Conservation (phyloP, 2,797 vertebrate genomes). For the Denticeps clupeoides region DNA sequence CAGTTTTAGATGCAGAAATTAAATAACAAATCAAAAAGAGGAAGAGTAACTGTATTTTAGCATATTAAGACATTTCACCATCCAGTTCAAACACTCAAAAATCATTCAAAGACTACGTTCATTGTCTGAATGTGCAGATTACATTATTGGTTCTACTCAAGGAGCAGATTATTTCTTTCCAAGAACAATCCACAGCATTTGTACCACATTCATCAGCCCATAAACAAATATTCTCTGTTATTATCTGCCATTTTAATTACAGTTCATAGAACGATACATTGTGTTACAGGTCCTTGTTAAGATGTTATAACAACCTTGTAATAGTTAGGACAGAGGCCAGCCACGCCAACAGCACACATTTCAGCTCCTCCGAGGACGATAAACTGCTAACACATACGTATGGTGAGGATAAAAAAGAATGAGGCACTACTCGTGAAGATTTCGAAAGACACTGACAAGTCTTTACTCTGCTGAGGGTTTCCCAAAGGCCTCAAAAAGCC, state of each 20-base stretch:
- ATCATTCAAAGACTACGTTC: too few species aligned
- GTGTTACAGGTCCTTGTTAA: background rate
- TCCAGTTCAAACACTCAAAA: too few species aligned
- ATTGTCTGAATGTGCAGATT: too few species aligned
- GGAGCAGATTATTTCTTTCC: background rate
- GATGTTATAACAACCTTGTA: background rate
- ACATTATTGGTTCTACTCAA: too few species aligned
- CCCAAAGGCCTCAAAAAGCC: too few species aligned
- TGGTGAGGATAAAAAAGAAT: background rate
- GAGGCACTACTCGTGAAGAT: constrained; percentile 2
- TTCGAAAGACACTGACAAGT: background rate
- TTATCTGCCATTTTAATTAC: background rate
- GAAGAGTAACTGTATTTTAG: too few species aligned
- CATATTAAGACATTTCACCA: too few species aligned
- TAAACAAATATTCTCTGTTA: background rate
- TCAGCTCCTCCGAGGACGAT: background rate
- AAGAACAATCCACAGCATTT: background rate
- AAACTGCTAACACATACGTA: background rate
- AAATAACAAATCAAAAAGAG: too few species aligned
- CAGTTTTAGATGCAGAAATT: too few species aligned
- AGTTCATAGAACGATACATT: constrained; percentile 5
- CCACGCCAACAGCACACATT: background rate
- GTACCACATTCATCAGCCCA: background rate
- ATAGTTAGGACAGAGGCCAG: background rate
- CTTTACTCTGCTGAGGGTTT: constrained; percentile 1